These are phyloP conservation scores for Natator depressus DNA, from an alignment of 2,113 vertebrate species.

Conservation along the genomic window DNA sequence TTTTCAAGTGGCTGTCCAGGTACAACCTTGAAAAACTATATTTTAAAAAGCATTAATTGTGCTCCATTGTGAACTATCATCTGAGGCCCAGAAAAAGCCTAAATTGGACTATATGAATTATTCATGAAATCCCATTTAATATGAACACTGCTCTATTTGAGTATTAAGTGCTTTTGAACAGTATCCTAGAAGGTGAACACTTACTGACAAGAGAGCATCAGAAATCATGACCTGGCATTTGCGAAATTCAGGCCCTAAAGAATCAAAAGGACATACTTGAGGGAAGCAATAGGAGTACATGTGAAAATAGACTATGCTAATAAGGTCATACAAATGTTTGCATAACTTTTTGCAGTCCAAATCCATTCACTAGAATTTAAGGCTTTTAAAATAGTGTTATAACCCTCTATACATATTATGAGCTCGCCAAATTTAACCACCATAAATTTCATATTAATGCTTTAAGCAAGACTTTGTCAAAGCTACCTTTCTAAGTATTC, in stretches of 20 bases:
- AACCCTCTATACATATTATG: neutral
- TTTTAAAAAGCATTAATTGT: conserved; percentile 54
- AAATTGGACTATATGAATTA: conserved; percentile 43
- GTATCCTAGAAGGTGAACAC: neutral
- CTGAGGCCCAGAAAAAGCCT: conserved; percentile 11
- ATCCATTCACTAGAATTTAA: neutral
- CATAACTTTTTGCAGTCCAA: neutral
- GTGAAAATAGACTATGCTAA: conserved; percentile 7
- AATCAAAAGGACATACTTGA: conserved; percentile 7
- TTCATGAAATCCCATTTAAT: conserved; percentile 47
- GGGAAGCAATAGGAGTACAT: neutral
- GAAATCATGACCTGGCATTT: conserved; percentile 44
- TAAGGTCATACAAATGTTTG: conserved; percentile 1
- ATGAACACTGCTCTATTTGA: conserved; percentile 22
- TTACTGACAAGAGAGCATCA: conserved; percentile 24
- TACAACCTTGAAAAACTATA: neutral
- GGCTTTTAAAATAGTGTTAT: neutral
- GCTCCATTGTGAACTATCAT: conserved; percentile 30
- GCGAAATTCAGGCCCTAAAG: neutral
- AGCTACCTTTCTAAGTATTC: neutral
- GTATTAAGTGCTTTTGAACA: conserved; percentile 28
- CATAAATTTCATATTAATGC: neutral
- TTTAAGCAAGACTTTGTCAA: neutral
- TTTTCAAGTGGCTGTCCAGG: neutral
- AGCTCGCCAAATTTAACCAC: neutral